Evolutionary conservation across 2,888 invertebrate genomes (phyloP), one percentile per base, ranked within the genome.

Genomic region (Agriopis marginaria): DNA sequence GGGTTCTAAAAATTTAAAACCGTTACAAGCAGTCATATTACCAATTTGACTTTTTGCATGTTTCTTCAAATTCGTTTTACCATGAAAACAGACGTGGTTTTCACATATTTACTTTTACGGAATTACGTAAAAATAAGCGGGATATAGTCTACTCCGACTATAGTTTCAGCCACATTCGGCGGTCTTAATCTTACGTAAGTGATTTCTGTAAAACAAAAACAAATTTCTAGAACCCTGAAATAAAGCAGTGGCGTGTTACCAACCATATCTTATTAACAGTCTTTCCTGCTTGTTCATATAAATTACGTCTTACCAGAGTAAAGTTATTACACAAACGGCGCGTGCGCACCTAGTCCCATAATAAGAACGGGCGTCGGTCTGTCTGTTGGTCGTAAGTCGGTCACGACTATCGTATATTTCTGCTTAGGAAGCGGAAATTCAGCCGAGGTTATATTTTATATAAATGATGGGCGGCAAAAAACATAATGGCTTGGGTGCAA

Each of bases 291-390:
- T 71, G 67, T 74, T 70, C 45, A 64, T 67, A 74, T 74, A 70
- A 75, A 70, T 77, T 75, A 73, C 59, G 63, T 54, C 42, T 56
- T 53, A 66, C 54, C 64, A 66, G 70, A 72, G 60, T 67, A 62
- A 23, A 66, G 68, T 68, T 67, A 66, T 42, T 51, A 64, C 56
- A 9, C 6, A 47, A n/a, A 4, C 23, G 70, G 74, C 82, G 80
- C 82, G 81, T 79, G 83, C 82, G 80, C 81, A 74, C 74, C 71
- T 72, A 71, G 76, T 66, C 74, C 78, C 74, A 76, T 78, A 75
- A 80, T 74, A 82, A 77, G 80, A 78, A 66, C 63, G 39, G 82
- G 81, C 82, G 83, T 81, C 83, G 72, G 70, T 49, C 75, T 77
- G 82, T 82, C 83, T 82, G 79, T 73, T 63, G 64, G 70, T 73